These are phyloP conservation scores for Entomobrya proxima DNA, from an alignment of 2,888 invertebrate species.

Conservation along the genomic window DNA sequence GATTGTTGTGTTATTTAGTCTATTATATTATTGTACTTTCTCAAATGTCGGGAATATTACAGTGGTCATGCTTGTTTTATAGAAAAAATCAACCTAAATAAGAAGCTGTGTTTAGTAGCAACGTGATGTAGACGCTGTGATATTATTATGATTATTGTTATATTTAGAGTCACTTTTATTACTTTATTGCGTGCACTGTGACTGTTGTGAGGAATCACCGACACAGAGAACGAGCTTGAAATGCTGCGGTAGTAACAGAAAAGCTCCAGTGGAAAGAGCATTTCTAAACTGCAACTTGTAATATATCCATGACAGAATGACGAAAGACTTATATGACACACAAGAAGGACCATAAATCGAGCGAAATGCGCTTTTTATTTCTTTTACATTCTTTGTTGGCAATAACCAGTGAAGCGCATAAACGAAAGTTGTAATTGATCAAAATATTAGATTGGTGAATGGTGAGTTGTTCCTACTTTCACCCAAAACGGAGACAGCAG, in stretches of 20 bases:
- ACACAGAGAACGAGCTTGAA: no score
- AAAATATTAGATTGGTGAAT: background rate
- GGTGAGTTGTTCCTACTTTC: no score
- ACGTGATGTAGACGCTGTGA: background rate
- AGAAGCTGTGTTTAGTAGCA: background rate
- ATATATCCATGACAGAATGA: slow-evolving; percentile 17
- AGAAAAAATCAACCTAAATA: background rate
- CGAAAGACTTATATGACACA: slow-evolving; percentile 32
- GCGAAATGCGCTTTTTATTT: slow-evolving; percentile 23
- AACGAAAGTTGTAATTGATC: slow-evolving; percentile 19
- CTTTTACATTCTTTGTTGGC: background rate
- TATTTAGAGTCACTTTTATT: slow-evolving; percentile 41
- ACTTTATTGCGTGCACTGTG: slow-evolving; percentile 26
- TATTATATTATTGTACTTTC: background rate
- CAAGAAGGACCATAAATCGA: slow-evolving; percentile 37
- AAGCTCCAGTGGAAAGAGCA: background rate
- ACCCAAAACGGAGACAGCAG: no score
- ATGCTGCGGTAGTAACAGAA: background rate
- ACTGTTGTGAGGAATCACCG: slow-evolving; percentile 11
- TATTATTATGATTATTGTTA: slow-evolving; percentile 43
- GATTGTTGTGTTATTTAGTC: slow-evolving; percentile 14
- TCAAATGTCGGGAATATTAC: background rate
- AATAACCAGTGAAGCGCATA: background rate
- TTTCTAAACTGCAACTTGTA: background rate
- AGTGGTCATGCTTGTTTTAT: background rate